Conservation (phyloP, 1,140 invertebrate genomes). For the silkworm (Bombyx mori) region ASM3026992v2 NC_085126.1:4610501-4611000, state of each 20-base stretch:
- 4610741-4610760: constrained; percentile 43
- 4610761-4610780: constrained; percentile 66
- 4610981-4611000: constrained; percentile 66
- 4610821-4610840: constrained; percentile 60
- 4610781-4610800: constrained; percentile 61
- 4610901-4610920: constrained; percentile 14
- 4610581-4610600: too few relatives aligned
- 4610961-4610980: constrained; percentile 10
- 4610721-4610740: constrained; percentile 51
- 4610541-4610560: too few relatives aligned
- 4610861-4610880: constrained; percentile 43
- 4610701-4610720: constrained; percentile 11
- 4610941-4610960: constrained; percentile 16
- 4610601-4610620: too few relatives aligned
- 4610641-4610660: too few relatives aligned
- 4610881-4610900: constrained; percentile 27
- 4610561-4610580: too few relatives aligned
- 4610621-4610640: too few relatives aligned
- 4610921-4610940: constrained; percentile 17
- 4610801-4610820: constrained; percentile 69
- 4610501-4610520: too few relatives aligned
- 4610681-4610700: too few relatives aligned
- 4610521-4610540: too few relatives aligned
- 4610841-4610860: constrained; percentile 71
- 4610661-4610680: too few relatives aligned